Conservation (phyloP, 2,113 vertebrate genomes). For the Melanerpes formicivorus region DNA sequence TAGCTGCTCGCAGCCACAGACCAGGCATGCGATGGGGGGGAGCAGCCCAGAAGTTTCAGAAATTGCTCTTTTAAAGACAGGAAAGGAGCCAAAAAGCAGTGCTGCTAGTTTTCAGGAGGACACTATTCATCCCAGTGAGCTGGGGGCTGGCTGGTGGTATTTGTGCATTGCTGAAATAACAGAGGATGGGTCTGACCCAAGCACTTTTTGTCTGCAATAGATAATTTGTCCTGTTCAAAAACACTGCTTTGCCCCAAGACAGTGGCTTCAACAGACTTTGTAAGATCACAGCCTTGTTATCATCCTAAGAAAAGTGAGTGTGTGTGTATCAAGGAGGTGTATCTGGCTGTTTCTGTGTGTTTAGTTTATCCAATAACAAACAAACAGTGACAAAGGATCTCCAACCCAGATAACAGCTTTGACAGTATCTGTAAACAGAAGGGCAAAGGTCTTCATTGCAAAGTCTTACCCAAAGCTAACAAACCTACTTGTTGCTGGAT, state of each 20-base stretch:
- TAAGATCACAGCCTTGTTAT: neutral
- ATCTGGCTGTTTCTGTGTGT: neutral
- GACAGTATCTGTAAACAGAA: neutral
- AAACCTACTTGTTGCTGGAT: neutral
- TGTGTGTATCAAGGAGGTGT: neutral
- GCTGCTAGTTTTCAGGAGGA: neutral
- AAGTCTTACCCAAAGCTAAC: neutral
- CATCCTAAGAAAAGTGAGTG: neutral
- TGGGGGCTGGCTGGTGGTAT: neutral
- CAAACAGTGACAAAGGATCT: neutral
- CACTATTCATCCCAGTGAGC: neutral
- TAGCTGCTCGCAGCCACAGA: neutral
- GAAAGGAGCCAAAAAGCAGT: neutral
- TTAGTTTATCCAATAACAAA: neutral
- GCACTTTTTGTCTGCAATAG: neutral
- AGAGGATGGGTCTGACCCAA: neutral
- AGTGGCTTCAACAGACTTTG: neutral
- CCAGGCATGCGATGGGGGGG: neutral
- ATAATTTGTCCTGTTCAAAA: neutral
- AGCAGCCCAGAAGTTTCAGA: neutral
- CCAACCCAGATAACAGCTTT: neutral
- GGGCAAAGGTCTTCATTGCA: slow-evolving; percentile 28
- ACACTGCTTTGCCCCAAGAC: neutral
- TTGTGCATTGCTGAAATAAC: neutral
- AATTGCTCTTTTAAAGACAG: neutral